Base-by-base conservation (phyloP, 2,888 invertebrate species). In the Scaptomyza reducta region DNA sequence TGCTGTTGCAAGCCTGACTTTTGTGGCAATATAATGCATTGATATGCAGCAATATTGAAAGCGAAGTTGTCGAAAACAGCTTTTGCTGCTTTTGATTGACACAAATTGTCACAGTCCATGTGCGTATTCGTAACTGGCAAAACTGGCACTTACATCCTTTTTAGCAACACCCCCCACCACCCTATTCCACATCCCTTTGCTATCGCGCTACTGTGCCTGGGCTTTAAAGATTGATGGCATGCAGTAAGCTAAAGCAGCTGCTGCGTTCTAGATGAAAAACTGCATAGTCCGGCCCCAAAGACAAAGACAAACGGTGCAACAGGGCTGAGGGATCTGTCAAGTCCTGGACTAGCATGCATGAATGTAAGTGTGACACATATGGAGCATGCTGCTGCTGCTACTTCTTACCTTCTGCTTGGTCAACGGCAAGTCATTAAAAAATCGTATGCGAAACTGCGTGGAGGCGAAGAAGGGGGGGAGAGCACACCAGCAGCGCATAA, bases 351-450 rank as follows among this genome's bases (percentile, higher is more conserved):
- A 10, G 16, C 40, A 40, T 42, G 55, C 7, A 16, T 68, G 66
- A 40, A 61, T 69, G 68, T 66, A 66, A 57, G 66, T 73, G 64
- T 74, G 74, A 77, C 79, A 84, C 67, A 82, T 77, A 81, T 74
- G 64, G 70, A 61, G 68, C 45, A 61, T 63, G 14, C 10, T 16
- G 13, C 42, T 42, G 18, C 35, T 66, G 56, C 40, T 61, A 41
- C 45, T 31, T 1, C 49, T 54, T 9, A 22, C 41, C 49, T 63
- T 64, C 46, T 57, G 55, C 11, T 45, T 60, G 56, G 38, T 42
- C 50, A 44, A 50, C 40, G 44, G 58, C 57, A 70, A 71, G 74
- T 68, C 83, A 80, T 83, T 78, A 73, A 74, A 73, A 74, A 78
- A 78, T 78, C 77, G 80, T 54, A 71, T 74, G 70, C 71, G 11